These are phyloP conservation scores for Gambusia yucatana DNA, from an alignment of 2,797 vertebrate genomes.

Conservation along the genomic window DNA sequence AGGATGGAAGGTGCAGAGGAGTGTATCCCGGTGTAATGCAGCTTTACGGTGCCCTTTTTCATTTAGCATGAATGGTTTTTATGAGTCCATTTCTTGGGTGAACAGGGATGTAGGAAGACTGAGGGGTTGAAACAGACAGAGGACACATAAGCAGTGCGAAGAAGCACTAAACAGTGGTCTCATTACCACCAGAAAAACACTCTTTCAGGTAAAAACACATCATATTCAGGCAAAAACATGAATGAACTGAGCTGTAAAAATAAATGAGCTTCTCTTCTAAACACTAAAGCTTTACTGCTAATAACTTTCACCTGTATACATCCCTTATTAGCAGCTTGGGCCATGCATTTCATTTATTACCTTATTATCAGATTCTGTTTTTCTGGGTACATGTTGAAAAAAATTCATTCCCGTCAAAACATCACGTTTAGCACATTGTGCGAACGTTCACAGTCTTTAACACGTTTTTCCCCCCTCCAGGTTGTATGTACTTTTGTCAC, in stretches of 20 bases:
- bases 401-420: constrained; percentile 28
- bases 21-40: constrained; percentile 77
- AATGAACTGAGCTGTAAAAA: constrained; percentile 34
- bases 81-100: constrained; percentile 82
- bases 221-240: constrained; percentile 29
- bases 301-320: constrained; percentile 50
- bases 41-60: constrained; percentile 84
- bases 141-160: constrained; percentile 47
- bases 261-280: constrained; percentile 27
- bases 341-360: constrained; percentile 51
- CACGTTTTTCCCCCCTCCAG: constrained; percentile 8
- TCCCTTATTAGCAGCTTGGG: constrained; percentile 64
- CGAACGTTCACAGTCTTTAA: constrained; percentile 24
- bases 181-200: constrained; percentile 5
- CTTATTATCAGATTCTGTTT: constrained; percentile 59
- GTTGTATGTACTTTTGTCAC: constrained; percentile 3
- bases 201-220: constrained; percentile 39
- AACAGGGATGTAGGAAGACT: constrained; percentile 70
- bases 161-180: constrained; percentile 35
- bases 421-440: constrained; percentile 29
- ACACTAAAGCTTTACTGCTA: constrained; percentile 34
- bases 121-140: constrained; percentile 59
- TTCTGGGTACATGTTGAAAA: constrained; percentile 26
- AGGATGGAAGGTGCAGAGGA: constrained; percentile 78
- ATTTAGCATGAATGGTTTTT: constrained; percentile 82